Base-by-base conservation (phyloP, 2,113 vertebrate species). In the Carlito syrichta region DNA sequence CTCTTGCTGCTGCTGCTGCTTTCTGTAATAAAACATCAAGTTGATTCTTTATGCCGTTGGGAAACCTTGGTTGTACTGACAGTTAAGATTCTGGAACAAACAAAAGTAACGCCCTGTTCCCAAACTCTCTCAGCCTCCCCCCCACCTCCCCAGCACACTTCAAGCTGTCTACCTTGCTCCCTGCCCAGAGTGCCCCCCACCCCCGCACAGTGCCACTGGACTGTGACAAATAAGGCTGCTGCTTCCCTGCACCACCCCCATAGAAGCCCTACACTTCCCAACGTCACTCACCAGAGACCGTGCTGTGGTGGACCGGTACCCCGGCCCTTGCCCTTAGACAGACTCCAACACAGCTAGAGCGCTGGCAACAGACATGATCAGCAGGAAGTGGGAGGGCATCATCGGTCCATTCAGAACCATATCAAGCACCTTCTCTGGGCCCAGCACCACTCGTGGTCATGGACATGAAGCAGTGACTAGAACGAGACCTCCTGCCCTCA, bases 1-100 rank as follows among this genome's bases (percentile, higher is more conserved):
- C 48, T 95, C 74, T 48, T 66, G 50, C 6, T 87, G 11, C 68
- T 58, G n/a, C n/a, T n/a, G 5, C 43, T 81, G 5, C 82, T 76
- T 68, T 23, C 27, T 62, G 85, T n/a, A 84, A 95, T 76, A 89
- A 93, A 77, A 82, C 74, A 93, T 43, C 25, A 50, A 45, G 63
- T 13, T 76, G 25, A 78, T 69, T 58, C 68, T 91, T 83, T 56
- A 86, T 58, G 63, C 32, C 66, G 19, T 14, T 97, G 52, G 86
- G 32, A 76, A 97, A 96, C 87, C 45, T 88, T 9, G 38, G 13
- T 35, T 89, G 86, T 23, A 58, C 8, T 68, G 89, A 94, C 91
- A 96, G 87, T 17, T 79, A 77, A 96, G 93, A 71, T 32, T 83
- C 86, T 58, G 89, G 16, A 96, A 95, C 58, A 58, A 79, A 84